Conservation (phyloP, 2,113 vertebrate genomes). For the Hydropotes inermis region DNA sequence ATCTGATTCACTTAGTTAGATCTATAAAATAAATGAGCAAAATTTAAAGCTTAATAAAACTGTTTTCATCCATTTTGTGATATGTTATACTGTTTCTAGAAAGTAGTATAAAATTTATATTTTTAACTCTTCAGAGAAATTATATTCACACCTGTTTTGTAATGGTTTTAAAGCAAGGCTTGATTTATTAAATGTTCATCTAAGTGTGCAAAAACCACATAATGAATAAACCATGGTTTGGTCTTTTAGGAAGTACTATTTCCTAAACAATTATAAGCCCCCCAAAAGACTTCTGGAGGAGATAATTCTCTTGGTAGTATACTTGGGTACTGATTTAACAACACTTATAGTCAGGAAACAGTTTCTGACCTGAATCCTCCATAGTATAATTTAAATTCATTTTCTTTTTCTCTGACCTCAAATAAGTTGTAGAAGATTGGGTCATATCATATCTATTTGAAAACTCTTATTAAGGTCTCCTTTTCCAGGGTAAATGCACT, state of each 20-base stretch:
- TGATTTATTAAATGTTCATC: constrained; percentile 41
- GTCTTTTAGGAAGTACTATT: constrained; percentile 48
- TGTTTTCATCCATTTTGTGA: neutral
- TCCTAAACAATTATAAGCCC: constrained; percentile 46
- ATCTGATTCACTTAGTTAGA: neutral
- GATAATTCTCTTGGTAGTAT: constrained; percentile 37
- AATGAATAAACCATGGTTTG: constrained; percentile 26
- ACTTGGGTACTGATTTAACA: constrained; percentile 44
- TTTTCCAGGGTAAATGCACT: neutral
- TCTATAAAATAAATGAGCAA: neutral
- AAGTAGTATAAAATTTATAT: neutral
- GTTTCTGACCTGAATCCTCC: constrained; percentile 37
- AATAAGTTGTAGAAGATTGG: constrained; percentile 11
- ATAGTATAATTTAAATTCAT: constrained; percentile 51
- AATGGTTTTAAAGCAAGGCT: constrained; percentile 41
- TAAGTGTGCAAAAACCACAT: constrained; percentile 36
- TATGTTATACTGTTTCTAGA: constrained; percentile 5
- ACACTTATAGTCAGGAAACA: constrained; percentile 12
- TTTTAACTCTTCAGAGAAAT: constrained; percentile 50
- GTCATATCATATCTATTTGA: neutral
- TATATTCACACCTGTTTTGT: constrained; percentile 22
- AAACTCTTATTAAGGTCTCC: neutral
- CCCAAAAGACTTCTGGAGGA: constrained; percentile 15
- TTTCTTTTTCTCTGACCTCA: constrained; percentile 60
- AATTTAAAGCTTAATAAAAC: constrained; percentile 20